Evolutionary conservation across 2,113 vertebrate species (phyloP).

Genomic region (Microtus ochrogaster): DNA sequence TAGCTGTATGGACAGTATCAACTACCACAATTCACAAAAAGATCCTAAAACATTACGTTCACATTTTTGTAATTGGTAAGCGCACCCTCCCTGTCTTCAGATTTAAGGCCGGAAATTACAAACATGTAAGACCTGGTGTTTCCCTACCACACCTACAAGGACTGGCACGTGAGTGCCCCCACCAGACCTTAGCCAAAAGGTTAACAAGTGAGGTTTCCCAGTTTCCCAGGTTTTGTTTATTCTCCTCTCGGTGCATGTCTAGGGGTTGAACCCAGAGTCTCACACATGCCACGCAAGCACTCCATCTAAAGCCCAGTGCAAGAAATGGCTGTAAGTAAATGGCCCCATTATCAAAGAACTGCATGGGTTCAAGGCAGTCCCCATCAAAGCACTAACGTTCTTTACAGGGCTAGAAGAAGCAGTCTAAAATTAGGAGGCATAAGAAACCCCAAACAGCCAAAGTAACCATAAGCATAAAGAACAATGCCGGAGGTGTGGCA

Average conservation of each 20-base stretch:
- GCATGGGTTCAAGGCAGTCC: background rate
- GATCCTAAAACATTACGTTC: background rate
- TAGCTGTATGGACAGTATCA: background rate
- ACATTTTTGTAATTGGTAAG: background rate
- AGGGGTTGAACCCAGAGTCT: background rate
- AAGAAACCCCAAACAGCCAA: background rate
- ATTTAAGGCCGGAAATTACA: constrained; percentile 1
- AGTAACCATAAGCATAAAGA: background rate
- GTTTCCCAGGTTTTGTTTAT: background rate
- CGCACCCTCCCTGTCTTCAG: background rate
- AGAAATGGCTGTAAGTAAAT: background rate
- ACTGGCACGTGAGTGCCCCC: background rate
- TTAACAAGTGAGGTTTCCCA: background rate
- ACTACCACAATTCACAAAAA: background rate
- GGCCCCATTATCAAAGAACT: background rate
- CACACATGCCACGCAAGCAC: background rate
- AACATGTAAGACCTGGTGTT: background rate
- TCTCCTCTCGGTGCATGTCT: background rate
- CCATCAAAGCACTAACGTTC: background rate
- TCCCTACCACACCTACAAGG: background rate
- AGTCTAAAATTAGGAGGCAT: background rate
- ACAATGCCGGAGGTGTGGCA: background rate
- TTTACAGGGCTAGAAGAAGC: background rate
- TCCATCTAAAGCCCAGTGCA: background rate
- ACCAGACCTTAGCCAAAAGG: background rate